phyloP scores from a whole-genome alignment of 2,113 vertebrate genomes.

The Gavia stellata region DNA sequence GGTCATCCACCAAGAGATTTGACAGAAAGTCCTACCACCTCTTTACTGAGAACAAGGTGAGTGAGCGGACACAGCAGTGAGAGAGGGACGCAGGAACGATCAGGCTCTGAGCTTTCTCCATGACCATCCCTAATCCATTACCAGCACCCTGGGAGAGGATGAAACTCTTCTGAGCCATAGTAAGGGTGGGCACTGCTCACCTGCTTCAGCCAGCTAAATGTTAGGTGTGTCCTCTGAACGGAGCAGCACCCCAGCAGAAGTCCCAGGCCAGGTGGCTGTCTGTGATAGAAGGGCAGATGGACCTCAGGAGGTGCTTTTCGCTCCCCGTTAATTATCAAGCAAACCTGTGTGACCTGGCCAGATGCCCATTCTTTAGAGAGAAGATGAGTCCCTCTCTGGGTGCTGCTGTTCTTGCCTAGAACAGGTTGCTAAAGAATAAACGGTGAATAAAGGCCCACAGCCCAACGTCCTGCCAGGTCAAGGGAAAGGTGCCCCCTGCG shows the following conservation, averaged over 20 bases:
- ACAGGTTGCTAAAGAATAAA: background rate
- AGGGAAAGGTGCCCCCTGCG: background rate
- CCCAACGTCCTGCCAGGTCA: background rate
- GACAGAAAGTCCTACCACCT: background rate
- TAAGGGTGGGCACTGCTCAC: background rate
- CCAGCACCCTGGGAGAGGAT: background rate
- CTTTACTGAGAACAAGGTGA: slow-evolving; percentile 53
- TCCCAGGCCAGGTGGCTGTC: background rate
- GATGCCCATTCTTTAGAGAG: background rate
- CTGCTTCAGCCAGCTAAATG: background rate
- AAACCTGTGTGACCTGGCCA: background rate
- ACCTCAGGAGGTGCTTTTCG: background rate
- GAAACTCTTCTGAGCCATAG: background rate
- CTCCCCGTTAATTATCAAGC: background rate
- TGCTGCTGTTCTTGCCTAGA: background rate
- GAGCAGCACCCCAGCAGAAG: background rate
- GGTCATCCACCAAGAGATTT: slow-evolving; percentile 61
- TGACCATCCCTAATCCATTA: background rate
- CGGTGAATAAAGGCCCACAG: background rate
- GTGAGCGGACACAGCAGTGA: background rate
- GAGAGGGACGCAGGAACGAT: background rate
- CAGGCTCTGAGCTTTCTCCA: background rate
- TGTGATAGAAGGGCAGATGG: background rate
- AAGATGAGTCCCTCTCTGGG: background rate
- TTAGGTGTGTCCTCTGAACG: background rate